phyloP scores from a whole-genome alignment of 2,888 invertebrate genomes.

The Clivina fossor region DNA sequence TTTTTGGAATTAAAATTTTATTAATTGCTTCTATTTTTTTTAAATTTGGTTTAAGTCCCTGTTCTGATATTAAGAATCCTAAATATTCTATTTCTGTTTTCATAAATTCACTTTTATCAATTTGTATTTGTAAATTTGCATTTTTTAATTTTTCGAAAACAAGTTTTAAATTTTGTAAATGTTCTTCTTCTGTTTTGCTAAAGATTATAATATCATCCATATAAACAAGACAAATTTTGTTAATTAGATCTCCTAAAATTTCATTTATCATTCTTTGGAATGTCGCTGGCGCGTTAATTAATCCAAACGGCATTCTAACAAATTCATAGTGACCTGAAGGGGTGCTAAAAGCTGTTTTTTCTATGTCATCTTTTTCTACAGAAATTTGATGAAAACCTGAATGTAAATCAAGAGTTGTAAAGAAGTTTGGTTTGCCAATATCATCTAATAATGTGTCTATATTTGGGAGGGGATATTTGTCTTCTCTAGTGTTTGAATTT shows the following conservation, averaged over 20 bases:
- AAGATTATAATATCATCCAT: slow-evolving; percentile 11
- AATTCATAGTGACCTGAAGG: slow-evolving; percentile 5
- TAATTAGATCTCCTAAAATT: background rate
- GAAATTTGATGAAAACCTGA: slow-evolving; percentile 2
- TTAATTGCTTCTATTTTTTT: slow-evolving; percentile 6
- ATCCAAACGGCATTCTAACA: slow-evolving; percentile 6
- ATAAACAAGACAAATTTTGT: slow-evolving; percentile 16
- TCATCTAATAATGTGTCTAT: background rate
- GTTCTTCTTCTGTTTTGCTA: slow-evolving; percentile 4
- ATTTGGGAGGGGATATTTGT: background rate
- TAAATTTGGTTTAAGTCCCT: slow-evolving; percentile 10
- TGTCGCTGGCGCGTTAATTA: slow-evolving; percentile 4
- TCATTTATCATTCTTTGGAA: slow-evolving; percentile 5
- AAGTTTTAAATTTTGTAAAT: slow-evolving; percentile 7
- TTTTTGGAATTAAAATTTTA: slow-evolving; percentile 27
- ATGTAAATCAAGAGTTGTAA: slow-evolving; percentile 7
- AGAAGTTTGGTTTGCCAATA: background rate
- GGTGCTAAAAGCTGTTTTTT: slow-evolving; percentile 16
- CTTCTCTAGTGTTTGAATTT: background rate
- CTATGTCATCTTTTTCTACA: slow-evolving; percentile 1
- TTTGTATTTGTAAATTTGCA: slow-evolving; percentile 7
- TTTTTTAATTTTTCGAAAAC: slow-evolving; percentile 7
- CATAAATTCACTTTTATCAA: slow-evolving; percentile 6
- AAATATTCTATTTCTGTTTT: slow-evolving; percentile 6
- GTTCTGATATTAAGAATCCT: background rate